A percentile compares a stretch with the other conserved stretches of the same genome.
phyloP scores from a whole-genome alignment of 2,113 vertebrate species.

The Neodontobutis hainanensis region DNA sequence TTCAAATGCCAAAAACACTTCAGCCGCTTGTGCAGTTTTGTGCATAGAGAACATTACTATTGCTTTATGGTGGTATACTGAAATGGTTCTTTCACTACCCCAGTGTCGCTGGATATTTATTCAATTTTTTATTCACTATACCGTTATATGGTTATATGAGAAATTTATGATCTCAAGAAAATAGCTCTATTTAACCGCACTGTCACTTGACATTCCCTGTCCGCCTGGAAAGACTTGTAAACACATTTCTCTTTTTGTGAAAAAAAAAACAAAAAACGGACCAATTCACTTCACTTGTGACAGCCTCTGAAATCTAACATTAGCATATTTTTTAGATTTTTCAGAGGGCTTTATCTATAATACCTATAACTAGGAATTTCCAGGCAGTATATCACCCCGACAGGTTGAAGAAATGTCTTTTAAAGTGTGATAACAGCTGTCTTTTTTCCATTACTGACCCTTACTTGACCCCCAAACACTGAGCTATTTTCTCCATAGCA shows the following conservation, averaged over 20 bases:
- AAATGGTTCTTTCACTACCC: conserved; percentile 54
- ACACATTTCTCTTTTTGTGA: conserved; percentile 37
- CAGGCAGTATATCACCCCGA: conserved; percentile 10
- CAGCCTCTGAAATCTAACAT: conserved; percentile 12
- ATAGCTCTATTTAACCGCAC: conserved; percentile 54
- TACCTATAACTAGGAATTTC: background rate
- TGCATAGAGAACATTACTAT: conserved; percentile 44
- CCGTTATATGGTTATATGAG: conserved; percentile 44
- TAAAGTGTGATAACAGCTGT: conserved; percentile 23
- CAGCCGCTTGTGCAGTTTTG: conserved; percentile 32
- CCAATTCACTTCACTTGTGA: conserved; percentile 15
- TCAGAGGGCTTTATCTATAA: conserved; percentile 6
- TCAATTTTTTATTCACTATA: conserved; percentile 45
- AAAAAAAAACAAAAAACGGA: conserved; percentile 6
- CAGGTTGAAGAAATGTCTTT: conserved; percentile 16
- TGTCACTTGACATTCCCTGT: conserved; percentile 23
- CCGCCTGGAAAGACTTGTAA: conserved; percentile 37
- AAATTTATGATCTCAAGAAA: conserved; percentile 65
- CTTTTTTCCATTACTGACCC: conserved; percentile 24
- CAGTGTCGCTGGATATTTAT: conserved; percentile 60
- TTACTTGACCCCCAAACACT: conserved; percentile 32
- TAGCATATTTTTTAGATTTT: conserved; percentile 30
- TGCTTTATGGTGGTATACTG: conserved; percentile 54
- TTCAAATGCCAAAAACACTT: conserved; percentile 58
- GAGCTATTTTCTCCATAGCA: conserved; percentile 47